Base-by-base conservation (phyloP, 2,797 vertebrate species). In the Manis javanica region DNA sequence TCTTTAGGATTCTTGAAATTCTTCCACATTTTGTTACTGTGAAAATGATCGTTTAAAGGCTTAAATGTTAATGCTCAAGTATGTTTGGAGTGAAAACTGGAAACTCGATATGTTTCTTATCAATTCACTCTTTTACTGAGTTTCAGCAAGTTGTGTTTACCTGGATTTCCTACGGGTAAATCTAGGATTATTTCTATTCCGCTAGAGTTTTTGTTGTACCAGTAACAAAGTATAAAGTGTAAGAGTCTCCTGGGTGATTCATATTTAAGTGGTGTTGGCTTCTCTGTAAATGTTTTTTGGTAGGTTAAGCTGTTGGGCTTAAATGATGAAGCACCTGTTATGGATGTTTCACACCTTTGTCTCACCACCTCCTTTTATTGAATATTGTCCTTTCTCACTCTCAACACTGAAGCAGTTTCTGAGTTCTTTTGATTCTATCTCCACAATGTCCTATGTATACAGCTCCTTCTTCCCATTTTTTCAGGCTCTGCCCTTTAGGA, bases 21-120 rank as follows among this genome's bases (percentile, higher is more conserved):
- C 55, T 91, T 87, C 18, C 59, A 81, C n/a, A 71, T 78, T 91
- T 79, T 78, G 37, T 92, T 96, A 82, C 39, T 85, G 84, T 64
- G 51, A 90, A 97, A 87, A 64, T 39, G 26, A 95, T 13, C 31
- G 86, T 87, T 94, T 77, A 69, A 46, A 84, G 19, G 64, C 78
- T 95, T 97, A 87, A 95, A 87, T 75, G 79, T 92, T 95, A 93
- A 90, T 69, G 63, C n/a, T 97, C 51, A 75, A 53, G 69, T 84
- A 81, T 39, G 42, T 94, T 71, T 97, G 75, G 75, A 90, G 81
- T 69, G 34, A 96, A 94, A 89, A 91, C 57, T 39, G 21, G 71
- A 68, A 89, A 83, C 72, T 21, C 82, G 46, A 88, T 71, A 94
- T 57, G 49, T 88, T 90, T 93, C 79, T 89, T 93, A 92, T 61